Conservation (phyloP, 1,140 invertebrate species). For the Rhopalosiphum padi region DNA sequence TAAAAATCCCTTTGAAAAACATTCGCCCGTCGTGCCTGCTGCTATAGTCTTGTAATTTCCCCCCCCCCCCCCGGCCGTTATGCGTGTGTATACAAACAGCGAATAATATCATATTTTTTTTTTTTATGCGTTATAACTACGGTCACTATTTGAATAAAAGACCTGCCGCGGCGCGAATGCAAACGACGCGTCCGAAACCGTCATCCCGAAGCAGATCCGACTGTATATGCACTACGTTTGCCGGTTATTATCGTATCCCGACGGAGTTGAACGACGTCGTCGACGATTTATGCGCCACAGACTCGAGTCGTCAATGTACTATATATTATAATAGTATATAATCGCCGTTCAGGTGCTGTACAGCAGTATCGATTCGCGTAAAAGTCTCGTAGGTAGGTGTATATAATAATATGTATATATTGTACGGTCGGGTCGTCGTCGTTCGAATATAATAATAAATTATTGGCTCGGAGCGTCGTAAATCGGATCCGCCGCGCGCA, state of each 20-base stretch:
- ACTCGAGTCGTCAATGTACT: background rate
- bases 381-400: background rate
- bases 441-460: background rate
- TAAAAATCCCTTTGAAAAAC: too few relatives aligned
- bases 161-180: background rate
- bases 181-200: background rate
- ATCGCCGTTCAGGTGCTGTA: background rate
- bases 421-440: background rate
- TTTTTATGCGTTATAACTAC: too few relatives aligned
- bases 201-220: too few relatives aligned
- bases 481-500: constrained; percentile 5
- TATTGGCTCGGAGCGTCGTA: background rate
- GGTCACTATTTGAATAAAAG: background rate
- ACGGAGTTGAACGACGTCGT: background rate
- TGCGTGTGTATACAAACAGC: too few relatives aligned
- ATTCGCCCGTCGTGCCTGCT: too few relatives aligned
- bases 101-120: too few relatives aligned
- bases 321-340: background rate
- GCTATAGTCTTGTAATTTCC: too few relatives aligned
- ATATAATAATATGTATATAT: too few relatives aligned
- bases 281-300: background rate
- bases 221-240: background rate
- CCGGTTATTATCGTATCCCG: background rate
- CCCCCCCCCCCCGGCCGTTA: too few relatives aligned
- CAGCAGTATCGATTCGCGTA: background rate